Base-by-base conservation (phyloP, 2,797 vertebrate genomes). In the Melanotaenia maccullochi region DNA sequence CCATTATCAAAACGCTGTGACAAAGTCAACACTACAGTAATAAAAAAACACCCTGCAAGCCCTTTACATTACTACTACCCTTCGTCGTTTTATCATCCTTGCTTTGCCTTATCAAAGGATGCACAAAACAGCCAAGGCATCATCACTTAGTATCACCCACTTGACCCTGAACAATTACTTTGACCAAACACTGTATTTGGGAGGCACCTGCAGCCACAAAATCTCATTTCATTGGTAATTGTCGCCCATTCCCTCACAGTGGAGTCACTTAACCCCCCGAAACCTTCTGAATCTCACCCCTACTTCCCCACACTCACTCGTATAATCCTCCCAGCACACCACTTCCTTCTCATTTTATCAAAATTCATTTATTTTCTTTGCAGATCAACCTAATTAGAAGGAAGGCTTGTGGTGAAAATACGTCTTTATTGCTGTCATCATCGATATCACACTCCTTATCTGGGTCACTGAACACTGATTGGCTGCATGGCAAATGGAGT, bases 361-460 rank as follows among this genome's bases (percentile, higher is more conserved):
- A 89, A 89, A 91, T 87, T 86, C 44, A 89, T 93, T 91, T 83
- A 83, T 89, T 91, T 87, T 75, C 79, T 73, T 63, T 1, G 12
- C 85, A 87, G 84, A 90, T 89, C 84, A 88, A 74, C 83, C 87
- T 89, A 89, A 92, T 92, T 92, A 92, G 85, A 86, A 81, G 78
- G 72, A 82, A 82, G 71, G 83, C 88, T 88, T 75, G 80, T 84
- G 88, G 85, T 88, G 75, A 83, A 89, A 91, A 85, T 87, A 88
- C 75, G 22, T 89, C 91, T 93, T 92, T 89, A 90, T 90, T 90
- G 89, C 88, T 90, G 84, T 90, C 90, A 89, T 91, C 84, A 87
- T 90, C 86, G 81, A 90, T 92, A 91, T 90, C 85, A 76, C 82
- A 73, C 85, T 91, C 81, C 76, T 90, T 88, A 91, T 92, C 89